A percentile compares a stretch with the other conserved stretches of the same genome.
These are phyloP conservation scores for Sycophila texana DNA, from an alignment of 2,888 invertebrate species.

Conservation along the genomic window DNA sequence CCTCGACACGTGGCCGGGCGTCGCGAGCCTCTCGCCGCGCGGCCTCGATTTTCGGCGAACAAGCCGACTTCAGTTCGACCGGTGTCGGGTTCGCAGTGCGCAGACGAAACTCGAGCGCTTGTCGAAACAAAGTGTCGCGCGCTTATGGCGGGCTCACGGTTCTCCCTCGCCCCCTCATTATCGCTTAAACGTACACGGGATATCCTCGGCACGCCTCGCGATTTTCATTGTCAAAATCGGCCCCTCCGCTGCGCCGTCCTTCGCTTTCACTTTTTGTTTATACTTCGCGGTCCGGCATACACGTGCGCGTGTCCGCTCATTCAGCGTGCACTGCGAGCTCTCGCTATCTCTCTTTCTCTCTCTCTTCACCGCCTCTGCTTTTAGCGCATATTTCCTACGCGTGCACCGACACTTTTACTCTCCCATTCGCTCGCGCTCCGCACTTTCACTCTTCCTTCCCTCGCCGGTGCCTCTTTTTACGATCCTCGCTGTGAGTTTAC, in stretches of 20 bases:
- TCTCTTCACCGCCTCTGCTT: neutral
- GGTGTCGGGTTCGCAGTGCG: neutral
- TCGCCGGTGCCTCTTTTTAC: neutral
- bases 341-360: neutral
- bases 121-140: too few relatives aligned
- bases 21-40: too few relatives aligned
- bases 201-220: neutral
- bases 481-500: neutral
- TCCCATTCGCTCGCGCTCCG: constrained; percentile 22
- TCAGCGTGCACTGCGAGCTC: neutral
- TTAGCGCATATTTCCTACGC: constrained; percentile 38
- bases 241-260: neutral
- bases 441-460: constrained; percentile 34
- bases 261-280: constrained; percentile 51
- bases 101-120: too few relatives aligned
- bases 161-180: neutral
- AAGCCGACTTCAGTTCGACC: neutral
- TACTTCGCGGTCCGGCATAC: constrained; percentile 4
- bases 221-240: constrained; percentile 32
- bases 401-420: constrained; percentile 47
- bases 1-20: too few relatives aligned
- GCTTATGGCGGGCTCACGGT: neutral
- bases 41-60: too few relatives aligned
- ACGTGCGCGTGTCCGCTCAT: neutral
- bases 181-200: neutral